Percentiles rank a stretch among this genome's conserved stretches.
These are phyloP conservation scores for Platalea minor DNA, from an alignment of 2,797 vertebrate genomes.

Conservation along the genomic window DNA sequence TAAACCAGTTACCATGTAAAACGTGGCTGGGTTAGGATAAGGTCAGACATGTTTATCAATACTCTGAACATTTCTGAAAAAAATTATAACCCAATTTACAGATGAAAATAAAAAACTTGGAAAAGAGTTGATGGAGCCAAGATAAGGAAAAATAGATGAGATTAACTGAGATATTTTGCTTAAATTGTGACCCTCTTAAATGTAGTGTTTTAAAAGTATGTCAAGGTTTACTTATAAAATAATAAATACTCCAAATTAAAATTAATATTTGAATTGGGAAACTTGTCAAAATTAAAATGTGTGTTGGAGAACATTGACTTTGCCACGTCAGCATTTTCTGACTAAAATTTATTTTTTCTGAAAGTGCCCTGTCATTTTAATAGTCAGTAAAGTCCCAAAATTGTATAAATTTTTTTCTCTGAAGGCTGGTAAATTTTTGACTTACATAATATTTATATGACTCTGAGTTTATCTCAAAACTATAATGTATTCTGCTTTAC, in stretches of 20 bases:
- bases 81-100: not conserved
- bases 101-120: not conserved
- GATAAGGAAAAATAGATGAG: not conserved
- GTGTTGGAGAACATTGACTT: not conserved
- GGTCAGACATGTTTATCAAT: not conserved
- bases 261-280: not conserved
- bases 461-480: not conserved
- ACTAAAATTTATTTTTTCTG: not conserved
- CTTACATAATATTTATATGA: not conserved
- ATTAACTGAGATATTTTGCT: not conserved
- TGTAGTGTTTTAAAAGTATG: not conserved
- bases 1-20: not conserved
- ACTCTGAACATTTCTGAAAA: not conserved
- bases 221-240: not conserved
- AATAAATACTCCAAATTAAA: not conserved
- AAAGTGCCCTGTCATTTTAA: not conserved
- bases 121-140: not conserved
- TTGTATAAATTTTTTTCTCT: not conserved
- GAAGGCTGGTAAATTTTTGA: not conserved
- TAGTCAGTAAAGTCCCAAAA: not conserved
- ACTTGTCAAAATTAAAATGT: not conserved
- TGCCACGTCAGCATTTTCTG: not conserved
- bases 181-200: not conserved
- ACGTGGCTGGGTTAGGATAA: not conserved
- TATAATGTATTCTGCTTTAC: not conserved